These are phyloP conservation scores for Drosophila neutralis DNA, from an alignment of 2,888 invertebrate species.

Conservation along the genomic window DNA sequence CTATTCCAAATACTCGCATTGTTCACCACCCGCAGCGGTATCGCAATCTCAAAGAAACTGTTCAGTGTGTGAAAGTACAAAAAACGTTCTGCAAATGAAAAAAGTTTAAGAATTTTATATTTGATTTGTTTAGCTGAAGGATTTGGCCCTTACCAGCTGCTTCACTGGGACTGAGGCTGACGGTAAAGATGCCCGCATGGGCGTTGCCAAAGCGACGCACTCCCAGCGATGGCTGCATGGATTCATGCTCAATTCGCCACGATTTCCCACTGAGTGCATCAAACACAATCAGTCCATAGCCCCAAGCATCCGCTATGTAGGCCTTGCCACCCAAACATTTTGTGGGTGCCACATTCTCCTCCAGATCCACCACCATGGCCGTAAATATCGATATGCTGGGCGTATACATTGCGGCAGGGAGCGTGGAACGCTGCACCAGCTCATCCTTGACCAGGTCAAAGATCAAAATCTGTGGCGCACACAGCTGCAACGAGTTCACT, in stretches of 20 bases:
- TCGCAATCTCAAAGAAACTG: conserved; percentile 87
- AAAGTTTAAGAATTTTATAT: background rate
- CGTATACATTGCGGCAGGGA: conserved; percentile 75
- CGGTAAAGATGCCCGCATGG: conserved; percentile 81
- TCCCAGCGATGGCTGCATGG: conserved; percentile 85
- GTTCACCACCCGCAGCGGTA: conserved; percentile 86
- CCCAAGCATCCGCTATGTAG: conserved; percentile 88
- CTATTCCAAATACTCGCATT: conserved; percentile 85
- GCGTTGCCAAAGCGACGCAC: conserved; percentile 68
- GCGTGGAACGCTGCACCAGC: conserved; percentile 81
- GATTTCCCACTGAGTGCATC: conserved; percentile 85
- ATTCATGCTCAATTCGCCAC: conserved; percentile 87
- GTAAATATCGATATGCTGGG: conserved; percentile 83
- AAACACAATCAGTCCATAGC: conserved; percentile 87
- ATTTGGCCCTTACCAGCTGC: conserved; percentile 30
- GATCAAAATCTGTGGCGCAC: conserved; percentile 90
- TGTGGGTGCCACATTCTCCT: conserved; percentile 75
- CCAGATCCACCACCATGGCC: conserved; percentile 86
- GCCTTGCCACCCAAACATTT: conserved; percentile 86
- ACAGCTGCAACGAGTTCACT: conserved; percentile 87
- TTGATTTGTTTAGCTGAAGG: background rate
- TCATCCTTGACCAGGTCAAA: conserved; percentile 89
- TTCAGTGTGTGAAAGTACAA: conserved; percentile 89
- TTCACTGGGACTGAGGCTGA: conserved; percentile 77
- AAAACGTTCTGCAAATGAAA: conserved; percentile 80